A percentile compares a stretch with the other conserved stretches of the same genome.
phyloP scores from a whole-genome alignment of 2,797 vertebrate species.

The Perdix hodgsoniae region DNA sequence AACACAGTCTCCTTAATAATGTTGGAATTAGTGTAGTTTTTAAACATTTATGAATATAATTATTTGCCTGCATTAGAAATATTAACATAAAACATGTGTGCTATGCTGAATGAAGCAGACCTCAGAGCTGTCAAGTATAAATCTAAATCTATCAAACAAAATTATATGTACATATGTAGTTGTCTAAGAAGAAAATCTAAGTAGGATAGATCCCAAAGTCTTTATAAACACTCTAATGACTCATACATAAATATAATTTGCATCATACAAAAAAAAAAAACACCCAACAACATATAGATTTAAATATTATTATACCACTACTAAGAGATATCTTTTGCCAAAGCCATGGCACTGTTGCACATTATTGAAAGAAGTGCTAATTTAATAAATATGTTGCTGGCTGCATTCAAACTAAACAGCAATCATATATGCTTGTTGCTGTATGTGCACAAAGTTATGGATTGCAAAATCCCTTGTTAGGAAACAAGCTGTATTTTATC shows the following conservation, averaged over 20 bases:
- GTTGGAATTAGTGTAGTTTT: constrained; percentile 72
- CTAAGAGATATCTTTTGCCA: constrained; percentile 16
- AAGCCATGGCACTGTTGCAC: constrained; percentile 44
- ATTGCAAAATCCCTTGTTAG: constrained; percentile 18
- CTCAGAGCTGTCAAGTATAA: background rate
- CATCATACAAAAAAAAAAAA: background rate
- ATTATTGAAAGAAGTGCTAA: constrained; percentile 73
- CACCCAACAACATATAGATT: background rate
- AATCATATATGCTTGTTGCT: constrained; percentile 54
- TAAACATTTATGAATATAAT: constrained; percentile 67
- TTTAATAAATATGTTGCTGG: constrained; percentile 73
- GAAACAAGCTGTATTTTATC: constrained; percentile 69
- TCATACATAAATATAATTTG: background rate
- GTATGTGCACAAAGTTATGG: constrained; percentile 32
- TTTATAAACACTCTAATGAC: background rate
- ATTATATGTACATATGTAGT: background rate
- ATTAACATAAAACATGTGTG: constrained; percentile 56
- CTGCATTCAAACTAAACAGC: constrained; percentile 65
- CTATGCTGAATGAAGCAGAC: constrained; percentile 16
- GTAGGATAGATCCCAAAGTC: background rate
- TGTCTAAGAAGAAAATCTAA: background rate
- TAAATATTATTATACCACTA: constrained; percentile 24
- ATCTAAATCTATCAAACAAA: background rate
- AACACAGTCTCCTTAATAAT: constrained; percentile 67
- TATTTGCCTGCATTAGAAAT: constrained; percentile 72